phyloP scores from a whole-genome alignment of 2,797 vertebrate genomes.

The Gorsachius magnificus region DNA sequence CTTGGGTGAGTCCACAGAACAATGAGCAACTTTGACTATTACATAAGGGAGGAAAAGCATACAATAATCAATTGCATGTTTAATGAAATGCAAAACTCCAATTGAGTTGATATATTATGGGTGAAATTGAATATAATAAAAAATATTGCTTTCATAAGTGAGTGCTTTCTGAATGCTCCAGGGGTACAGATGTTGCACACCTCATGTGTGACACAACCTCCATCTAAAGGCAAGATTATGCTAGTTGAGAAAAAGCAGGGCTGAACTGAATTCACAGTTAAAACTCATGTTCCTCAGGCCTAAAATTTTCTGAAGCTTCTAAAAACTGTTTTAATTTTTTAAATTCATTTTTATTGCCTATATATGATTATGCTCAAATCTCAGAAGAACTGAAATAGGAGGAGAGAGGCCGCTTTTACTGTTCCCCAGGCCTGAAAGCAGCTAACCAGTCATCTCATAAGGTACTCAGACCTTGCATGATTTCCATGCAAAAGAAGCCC shows the following conservation, averaged over 20 bases:
- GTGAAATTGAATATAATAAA: neutral
- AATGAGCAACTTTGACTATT: neutral
- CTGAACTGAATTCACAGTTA: neutral
- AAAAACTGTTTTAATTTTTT: neutral
- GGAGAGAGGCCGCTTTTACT: neutral
- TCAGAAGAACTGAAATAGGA: neutral
- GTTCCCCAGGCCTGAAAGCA: neutral
- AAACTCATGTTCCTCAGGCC: neutral
- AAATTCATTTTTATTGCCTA: neutral
- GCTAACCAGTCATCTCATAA: neutral
- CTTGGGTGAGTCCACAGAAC: neutral
- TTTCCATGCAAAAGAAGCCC: neutral
- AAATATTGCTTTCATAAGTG: neutral
- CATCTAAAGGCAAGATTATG: neutral
- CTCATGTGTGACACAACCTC: neutral
- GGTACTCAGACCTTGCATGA: neutral
- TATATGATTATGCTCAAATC: neutral
- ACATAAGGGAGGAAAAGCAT: neutral
- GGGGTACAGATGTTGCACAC: neutral
- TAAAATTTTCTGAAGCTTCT: neutral
- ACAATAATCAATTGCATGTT: neutral
- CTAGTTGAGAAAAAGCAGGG: neutral
- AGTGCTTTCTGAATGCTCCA: neutral
- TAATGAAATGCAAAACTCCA: conserved; percentile 1
- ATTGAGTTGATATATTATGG: neutral